Conservation (phyloP, 2,888 invertebrate species). For the Hyles lineata region DNA sequence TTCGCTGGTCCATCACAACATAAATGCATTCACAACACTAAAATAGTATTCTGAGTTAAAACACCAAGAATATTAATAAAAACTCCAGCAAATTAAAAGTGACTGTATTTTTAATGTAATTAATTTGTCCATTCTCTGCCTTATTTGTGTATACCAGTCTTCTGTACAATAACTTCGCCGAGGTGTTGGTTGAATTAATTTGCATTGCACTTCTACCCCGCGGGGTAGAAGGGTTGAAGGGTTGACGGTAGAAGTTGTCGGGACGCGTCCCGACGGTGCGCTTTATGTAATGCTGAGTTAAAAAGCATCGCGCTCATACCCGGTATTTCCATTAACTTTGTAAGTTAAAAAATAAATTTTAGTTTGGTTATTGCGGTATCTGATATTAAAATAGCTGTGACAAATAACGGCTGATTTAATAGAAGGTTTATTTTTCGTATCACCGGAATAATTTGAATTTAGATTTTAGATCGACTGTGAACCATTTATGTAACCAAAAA, state of each 20-base stretch:
- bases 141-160: not conserved
- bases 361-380: not conserved
- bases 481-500: too few relatives aligned
- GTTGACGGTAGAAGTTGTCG: too few relatives aligned
- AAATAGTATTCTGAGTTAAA: not conserved
- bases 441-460: too few relatives aligned
- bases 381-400: not conserved
- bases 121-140: slow-evolving; percentile 5
- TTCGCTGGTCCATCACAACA: too few relatives aligned
- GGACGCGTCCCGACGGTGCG: slow-evolving; percentile 14
- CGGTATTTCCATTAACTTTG: not conserved
- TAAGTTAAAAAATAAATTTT: slow-evolving; percentile 8
- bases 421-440: too few relatives aligned
- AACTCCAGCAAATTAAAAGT: not conserved
- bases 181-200: slow-evolving; percentile 26
- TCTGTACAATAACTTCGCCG: slow-evolving; percentile 19
- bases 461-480: too few relatives aligned
- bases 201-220: slow-evolving; percentile 19
- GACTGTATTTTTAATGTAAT: slow-evolving; percentile 23
- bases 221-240: too few relatives aligned
- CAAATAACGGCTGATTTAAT: too few relatives aligned
- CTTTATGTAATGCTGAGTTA: slow-evolving; percentile 17
- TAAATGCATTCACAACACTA: not conserved
- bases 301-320: not conserved
- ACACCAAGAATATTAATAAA: not conserved